Conservation (phyloP, 30 jellyfish, hydroid and myxozoan species). For the Euphysa ruthae region DNA sequence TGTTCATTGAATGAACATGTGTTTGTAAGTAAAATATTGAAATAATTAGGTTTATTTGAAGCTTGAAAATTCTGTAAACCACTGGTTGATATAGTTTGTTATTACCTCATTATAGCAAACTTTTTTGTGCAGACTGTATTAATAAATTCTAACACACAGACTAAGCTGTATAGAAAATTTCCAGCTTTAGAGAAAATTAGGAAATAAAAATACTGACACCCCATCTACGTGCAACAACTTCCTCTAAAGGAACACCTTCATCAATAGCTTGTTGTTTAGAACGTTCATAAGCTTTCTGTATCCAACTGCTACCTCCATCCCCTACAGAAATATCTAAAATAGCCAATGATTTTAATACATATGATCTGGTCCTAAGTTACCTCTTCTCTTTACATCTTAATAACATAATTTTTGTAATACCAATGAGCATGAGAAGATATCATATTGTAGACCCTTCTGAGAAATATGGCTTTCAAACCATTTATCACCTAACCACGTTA, state of each 20-base stretch:
- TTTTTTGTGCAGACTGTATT: not conserved
- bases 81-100: not conserved
- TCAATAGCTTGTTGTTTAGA: constrained; percentile 82
- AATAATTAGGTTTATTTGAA: too few species aligned
- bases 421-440: too few species aligned
- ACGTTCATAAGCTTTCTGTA: constrained; percentile 75
- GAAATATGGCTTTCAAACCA: too few species aligned
- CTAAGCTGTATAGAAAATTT: not conserved
- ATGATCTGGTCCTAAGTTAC: too few species aligned
- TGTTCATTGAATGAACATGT: too few species aligned
- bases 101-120: not conserved
- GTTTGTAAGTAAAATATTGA: too few species aligned
- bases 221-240: constrained; percentile 65
- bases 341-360: not conserved
- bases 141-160: too few species aligned
- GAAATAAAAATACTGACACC: constrained; percentile 57
- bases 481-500: too few species aligned
- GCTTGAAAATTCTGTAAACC: too few species aligned
- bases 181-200: not conserved
- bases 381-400: too few species aligned
- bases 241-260: constrained; percentile 84
- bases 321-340: constrained; percentile 44
- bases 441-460: too few species aligned
- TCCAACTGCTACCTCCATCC: constrained; percentile 94
- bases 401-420: too few species aligned